Percentiles rank a stretch among this genome's conserved stretches.
Conservation (phyloP, 2,888 invertebrate species). For the Drosophila acutilabella region DNA sequence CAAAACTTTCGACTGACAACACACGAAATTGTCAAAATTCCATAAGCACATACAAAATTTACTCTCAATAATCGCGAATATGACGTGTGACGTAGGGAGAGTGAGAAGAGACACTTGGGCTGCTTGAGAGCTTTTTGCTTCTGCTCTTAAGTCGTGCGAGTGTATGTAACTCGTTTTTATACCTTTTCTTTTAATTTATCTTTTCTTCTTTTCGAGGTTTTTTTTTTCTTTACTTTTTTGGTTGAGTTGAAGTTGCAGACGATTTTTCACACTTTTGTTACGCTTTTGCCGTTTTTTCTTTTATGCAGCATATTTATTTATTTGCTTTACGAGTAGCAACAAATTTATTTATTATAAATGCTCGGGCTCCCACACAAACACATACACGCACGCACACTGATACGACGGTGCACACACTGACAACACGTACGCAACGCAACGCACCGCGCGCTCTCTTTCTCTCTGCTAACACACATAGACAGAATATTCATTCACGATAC, state of each 20-base stretch:
- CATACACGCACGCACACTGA: constrained; percentile 15
- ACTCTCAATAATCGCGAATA: constrained; percentile 31
- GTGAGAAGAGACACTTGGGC: constrained; percentile 17
- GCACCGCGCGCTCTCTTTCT: constrained; percentile 51
- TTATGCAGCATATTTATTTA: constrained; percentile 63
- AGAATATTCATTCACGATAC: constrained; percentile 77
- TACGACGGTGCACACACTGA: constrained; percentile 26
- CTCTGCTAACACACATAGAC: constrained; percentile 59
- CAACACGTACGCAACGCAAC: constrained; percentile 56
- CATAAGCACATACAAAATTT: constrained; percentile 32
- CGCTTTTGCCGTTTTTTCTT: constrained; percentile 52
- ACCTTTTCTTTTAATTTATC: constrained; percentile 26
- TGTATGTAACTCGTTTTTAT: constrained; percentile 31
- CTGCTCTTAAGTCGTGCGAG: constrained; percentile 36
- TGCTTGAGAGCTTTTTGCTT: constrained; percentile 39
- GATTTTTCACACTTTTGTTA: constrained; percentile 63
- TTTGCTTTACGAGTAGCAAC: constrained; percentile 54
- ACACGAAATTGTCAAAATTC: constrained; percentile 59
- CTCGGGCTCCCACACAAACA: constrained; percentile 59
- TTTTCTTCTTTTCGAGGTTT: constrained; percentile 22
- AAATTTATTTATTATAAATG: constrained; percentile 75
- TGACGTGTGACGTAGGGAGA: constrained; percentile 33
- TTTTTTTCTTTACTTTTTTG: constrained; percentile 21
- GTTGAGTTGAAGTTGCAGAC: constrained; percentile 30
- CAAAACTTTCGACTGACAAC: constrained; percentile 51